Evolutionary conservation across 2,888 invertebrate species (phyloP), one percentile per base, ranked within the genome.

Genomic region (Netelia fuscicornis): DNA sequence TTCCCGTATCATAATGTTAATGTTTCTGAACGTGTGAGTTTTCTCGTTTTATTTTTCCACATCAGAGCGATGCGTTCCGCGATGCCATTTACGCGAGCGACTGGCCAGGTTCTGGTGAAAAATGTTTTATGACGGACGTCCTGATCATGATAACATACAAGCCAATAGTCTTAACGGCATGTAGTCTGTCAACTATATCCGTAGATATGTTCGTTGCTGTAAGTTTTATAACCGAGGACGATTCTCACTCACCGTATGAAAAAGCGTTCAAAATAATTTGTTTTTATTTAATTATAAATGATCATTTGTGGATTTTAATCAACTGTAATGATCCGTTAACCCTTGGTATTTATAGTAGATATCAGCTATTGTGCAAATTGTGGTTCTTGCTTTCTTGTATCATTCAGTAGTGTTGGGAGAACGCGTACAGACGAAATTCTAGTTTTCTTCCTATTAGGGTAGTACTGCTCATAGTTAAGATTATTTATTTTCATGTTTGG

Each of bases 131-230:
- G 77, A 78, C 79, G 10, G 77, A 75, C 3, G 52, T 87, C 23
- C 56, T 85, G 0, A 81, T 85, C 5, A 87, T 86, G 82, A 48
- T 87, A 9, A 64, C 72, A 9, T 85, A 81, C 54, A 79, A 70
- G 60, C 83, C 85, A 10, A 52, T 83, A 20, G 60, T 67, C 0
- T 58, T 87, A 44, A 85, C 44, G 2, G 83, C 86, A 8, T 84
- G 82, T 62, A 80, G 74, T 25, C 68, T 81, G 60, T 68, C 81
- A 2, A 75, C 58, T 1, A 81, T 87, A 56, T 87, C 87, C 9
- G 76, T 86, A 8, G 81, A 87, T 8, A 86, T 87, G 81, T 86
- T 87, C 23, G 58, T 83, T 25, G 58, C 79, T 60, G 87, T 86
- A 37, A 80, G 83, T 86, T 20, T 20, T 13, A 56, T 13, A 2